Percentiles rank a stretch among this genome's conserved stretches.
Conservation (phyloP, 2,113 vertebrate species). For the Tetraodon nigroviridis region DNA sequence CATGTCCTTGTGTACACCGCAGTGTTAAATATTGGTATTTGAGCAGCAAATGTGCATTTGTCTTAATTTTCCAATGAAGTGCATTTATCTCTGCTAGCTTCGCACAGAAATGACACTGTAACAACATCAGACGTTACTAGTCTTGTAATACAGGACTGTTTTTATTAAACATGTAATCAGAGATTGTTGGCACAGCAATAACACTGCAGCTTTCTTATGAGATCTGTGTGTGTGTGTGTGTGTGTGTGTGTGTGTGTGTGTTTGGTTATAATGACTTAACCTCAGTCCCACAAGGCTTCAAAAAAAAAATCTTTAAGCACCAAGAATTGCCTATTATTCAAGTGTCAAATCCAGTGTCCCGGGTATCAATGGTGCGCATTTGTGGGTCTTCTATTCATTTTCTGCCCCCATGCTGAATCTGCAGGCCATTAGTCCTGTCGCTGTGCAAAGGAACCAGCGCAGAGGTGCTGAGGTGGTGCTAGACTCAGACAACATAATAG, state of each 20-base stretch:
- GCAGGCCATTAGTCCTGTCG: conserved; percentile 54
- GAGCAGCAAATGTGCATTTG: conserved; percentile 13
- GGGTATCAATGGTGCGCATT: conserved; percentile 48
- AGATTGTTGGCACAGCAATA: conserved; percentile 39
- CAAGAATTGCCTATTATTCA: conserved; percentile 69
- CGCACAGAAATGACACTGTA: conserved; percentile 24
- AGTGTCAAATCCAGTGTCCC: conserved; percentile 53
- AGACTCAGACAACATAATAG: conserved; percentile 32
- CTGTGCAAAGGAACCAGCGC: conserved; percentile 37
- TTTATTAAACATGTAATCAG: conserved; percentile 44
- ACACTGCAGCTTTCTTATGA: conserved; percentile 26
- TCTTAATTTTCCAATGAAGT: conserved; percentile 31
- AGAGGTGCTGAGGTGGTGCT: conserved; percentile 34
- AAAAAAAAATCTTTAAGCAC: conserved; percentile 50
- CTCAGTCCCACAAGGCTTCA: conserved; percentile 40
- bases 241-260: neutral
- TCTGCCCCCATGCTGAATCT: conserved; percentile 49
- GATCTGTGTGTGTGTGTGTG: conserved; percentile 18
- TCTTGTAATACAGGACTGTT: neutral
- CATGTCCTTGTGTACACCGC: conserved; percentile 50
- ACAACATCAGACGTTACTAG: conserved; percentile 9
- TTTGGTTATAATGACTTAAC: conserved; percentile 57
- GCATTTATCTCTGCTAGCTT: conserved; percentile 4
- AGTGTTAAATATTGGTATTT: conserved; percentile 23
- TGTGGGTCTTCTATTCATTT: conserved; percentile 50